Evolutionary conservation across 2,888 invertebrate genomes (phyloP), one percentile per base, ranked within the genome.

Genomic region (Trimorus sp.): DNA sequence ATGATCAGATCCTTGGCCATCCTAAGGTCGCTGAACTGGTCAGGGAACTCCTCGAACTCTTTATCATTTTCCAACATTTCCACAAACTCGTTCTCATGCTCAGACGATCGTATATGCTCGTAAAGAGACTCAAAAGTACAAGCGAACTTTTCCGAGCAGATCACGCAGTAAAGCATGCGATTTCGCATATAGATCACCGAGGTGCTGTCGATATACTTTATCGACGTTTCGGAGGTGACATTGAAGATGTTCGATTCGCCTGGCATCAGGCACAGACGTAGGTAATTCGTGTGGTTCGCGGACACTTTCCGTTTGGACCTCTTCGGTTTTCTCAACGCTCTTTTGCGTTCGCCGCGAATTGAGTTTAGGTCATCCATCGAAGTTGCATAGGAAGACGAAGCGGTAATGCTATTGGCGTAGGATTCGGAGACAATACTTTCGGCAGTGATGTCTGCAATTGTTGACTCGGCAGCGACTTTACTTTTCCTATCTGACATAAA

Each of bases 21-120:
- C 51, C 83, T 59, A 4, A 88, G 65, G 62, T 88, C 86, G 73
- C 88, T 89, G 7, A 84, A 84, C 65, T 87, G 85, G 12, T 84
- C 74, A 37, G 70, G 62, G 38, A 40, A 81, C 8, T 82, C 53
- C 9, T 73, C 45, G 63, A 86, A 87, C 6, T 49, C 60, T 14
- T 66, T 9, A 36, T 85, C 68, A 68, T 85, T 84, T 53, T 38
- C 37, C 9, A 16, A 0, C 1, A 53, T 11, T 5, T 80, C 60
- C 38, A 84, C 79, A 68, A 87, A 83, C 69, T 84, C 79, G 36
- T 63, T 37, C 14, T 77, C 79, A 37, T 88, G 89, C 15, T 83
- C 81, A 11, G 71, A 16, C 45, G 83, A 73, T 37, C 79, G 69
- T 8, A 88, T 15, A 7, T 77, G 76, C 11, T 69, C 63, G 16